Percentiles rank a stretch among this genome's conserved stretches.
Evolutionary conservation across 2,113 vertebrate species (phyloP).

Genomic region (Leptocoma aspasia): DNA sequence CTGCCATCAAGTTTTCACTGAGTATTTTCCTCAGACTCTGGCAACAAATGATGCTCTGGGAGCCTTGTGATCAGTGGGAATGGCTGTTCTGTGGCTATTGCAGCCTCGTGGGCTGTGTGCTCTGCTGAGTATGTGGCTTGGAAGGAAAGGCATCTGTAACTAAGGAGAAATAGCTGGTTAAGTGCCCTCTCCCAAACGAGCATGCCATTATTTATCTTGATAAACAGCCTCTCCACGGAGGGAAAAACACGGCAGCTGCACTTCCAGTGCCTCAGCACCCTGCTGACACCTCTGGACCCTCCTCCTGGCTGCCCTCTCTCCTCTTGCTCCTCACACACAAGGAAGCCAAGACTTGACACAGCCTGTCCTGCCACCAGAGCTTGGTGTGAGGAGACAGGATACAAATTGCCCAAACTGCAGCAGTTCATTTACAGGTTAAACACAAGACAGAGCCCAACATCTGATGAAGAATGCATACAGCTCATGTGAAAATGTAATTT

Average conservation of each 20-base stretch:
- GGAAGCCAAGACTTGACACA: neutral
- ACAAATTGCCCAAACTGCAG: neutral
- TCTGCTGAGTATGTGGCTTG: constrained; percentile 25
- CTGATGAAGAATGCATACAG: neutral
- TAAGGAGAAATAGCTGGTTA: constrained; percentile 31
- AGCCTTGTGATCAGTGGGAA: neutral
- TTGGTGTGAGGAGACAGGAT: neutral
- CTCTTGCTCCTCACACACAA: neutral
- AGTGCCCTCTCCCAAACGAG: constrained; percentile 12
- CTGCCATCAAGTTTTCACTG: neutral
- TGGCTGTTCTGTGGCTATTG: neutral
- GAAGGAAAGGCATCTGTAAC: constrained; percentile 35
- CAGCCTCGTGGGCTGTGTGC: neutral
- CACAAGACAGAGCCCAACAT: neutral
- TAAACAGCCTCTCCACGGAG: neutral
- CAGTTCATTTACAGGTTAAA: neutral
- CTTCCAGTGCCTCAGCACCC: neutral
- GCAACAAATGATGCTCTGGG: neutral
- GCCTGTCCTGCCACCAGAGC: neutral
- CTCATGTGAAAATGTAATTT: neutral
- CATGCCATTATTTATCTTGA: constrained; percentile 34
- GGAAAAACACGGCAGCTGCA: neutral
- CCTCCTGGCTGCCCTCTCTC: neutral
- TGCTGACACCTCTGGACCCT: neutral
- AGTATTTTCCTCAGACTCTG: neutral